Percentiles rank a stretch among this genome's conserved stretches.
Conservation (phyloP, 1,140 invertebrate species). For the Cotesia vestalis region DNA sequence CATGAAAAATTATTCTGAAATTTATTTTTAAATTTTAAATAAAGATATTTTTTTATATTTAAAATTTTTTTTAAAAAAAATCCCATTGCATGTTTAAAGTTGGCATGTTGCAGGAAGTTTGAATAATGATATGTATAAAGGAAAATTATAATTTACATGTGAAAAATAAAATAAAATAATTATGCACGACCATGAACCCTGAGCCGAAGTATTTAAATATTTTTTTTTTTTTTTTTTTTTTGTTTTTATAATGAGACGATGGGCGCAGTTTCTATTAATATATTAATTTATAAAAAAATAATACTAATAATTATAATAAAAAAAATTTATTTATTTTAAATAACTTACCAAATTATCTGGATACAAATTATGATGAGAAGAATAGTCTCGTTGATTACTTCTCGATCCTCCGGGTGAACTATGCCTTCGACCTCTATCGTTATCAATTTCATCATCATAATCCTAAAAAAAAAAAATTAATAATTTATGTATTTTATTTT, state of each 20-base stretch:
- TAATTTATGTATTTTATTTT: too few species aligned
- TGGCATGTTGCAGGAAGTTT: neutral
- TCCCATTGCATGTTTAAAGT: too few species aligned
- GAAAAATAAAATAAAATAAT: slow-evolving; percentile 4
- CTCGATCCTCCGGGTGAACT: slow-evolving; percentile 61
- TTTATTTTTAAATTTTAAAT: too few species aligned
- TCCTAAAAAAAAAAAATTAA: slow-evolving; percentile 52
- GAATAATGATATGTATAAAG: neutral
- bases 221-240: neutral
- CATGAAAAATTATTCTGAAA: too few species aligned
- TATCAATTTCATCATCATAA: slow-evolving; percentile 63
- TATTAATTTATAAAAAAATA: slow-evolving; percentile 7
- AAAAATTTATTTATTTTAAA: neutral
- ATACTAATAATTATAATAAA: slow-evolving; percentile 15
- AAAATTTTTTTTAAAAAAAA: too few species aligned
- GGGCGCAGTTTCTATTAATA: neutral
- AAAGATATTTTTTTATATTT: too few species aligned
- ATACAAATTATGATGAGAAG: slow-evolving; percentile 58
- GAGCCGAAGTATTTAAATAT: too few species aligned
- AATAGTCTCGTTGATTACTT: slow-evolving; percentile 59
- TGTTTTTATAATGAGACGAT: neutral
- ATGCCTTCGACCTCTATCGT: slow-evolving; percentile 59
- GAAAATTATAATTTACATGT: neutral
- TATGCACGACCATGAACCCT: slow-evolving; percentile 22
- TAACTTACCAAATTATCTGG: slow-evolving; percentile 63